Base-by-base conservation (phyloP, 2,797 vertebrate genomes). In the Tadarida brasiliensis region DNA sequence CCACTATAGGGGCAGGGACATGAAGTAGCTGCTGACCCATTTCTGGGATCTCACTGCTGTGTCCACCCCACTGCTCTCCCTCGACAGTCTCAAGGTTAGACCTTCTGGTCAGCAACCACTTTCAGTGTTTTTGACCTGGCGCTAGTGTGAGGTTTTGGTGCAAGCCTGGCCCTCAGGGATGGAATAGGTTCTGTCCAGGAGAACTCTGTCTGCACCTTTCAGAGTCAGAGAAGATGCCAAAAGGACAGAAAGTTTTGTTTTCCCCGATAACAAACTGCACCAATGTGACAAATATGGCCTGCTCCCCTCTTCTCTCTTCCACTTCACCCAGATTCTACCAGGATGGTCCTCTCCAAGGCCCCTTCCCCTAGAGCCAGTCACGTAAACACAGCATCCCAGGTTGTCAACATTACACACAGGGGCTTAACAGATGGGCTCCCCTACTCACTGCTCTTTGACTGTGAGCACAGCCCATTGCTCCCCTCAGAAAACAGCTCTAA, bases 201-300 rank as follows among this genome's bases (percentile, higher is more conserved):
- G 47, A 81, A 78, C 9, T 81, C 51, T 22, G 30, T 87, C 54
- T 54, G 44, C 16, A 33, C 9, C 0, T 1, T 54, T 95, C 28
- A 87, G 39, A 93, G 49, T 35, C 44, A 68, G 74, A 74, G 54
- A 87, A 30, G 26, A 90, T 39, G 16, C 54, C 61, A 44, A 80
- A 26, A 78, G 59, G n/a, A 70, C 35, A 87, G 63, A 68, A 81
- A 65, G 35, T 14, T 67, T 57, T 89, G 19, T 63, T 90, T 91
- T 51, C 33, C 59, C 70, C 33, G 61, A 86, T 35, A 44, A 59
- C 22, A 35, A 65, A 65, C 51, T 80, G 11, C 35, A n/a, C 1
- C 14, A 30, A 54, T 14, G 3, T 67, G 26, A 89, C 20, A 51
- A n/a, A 70, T 20, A 57, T 28, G 33, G 15, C 14, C 44, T 51